Evolutionary conservation across 1,140 invertebrate genomes (phyloP).

Genomic region (Agraylea sexmaculata): DNA sequence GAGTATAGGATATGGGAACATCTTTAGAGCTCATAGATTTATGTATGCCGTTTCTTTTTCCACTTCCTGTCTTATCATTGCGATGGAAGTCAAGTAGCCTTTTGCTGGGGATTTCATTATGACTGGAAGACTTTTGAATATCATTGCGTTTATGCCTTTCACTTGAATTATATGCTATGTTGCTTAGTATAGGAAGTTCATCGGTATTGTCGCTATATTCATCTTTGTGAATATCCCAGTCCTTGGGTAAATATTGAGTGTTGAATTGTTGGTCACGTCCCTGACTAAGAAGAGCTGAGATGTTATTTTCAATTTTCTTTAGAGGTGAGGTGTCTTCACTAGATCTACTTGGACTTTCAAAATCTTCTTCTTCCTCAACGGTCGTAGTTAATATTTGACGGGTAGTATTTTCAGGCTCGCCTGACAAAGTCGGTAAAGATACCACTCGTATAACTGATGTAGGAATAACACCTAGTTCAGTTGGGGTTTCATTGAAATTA

Average conservation of each 20-base stretch:
- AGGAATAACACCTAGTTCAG: conserved; percentile 39
- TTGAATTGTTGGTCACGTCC: conserved; percentile 41
- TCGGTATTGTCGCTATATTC: conserved; percentile 41
- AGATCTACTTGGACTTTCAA: conserved; percentile 33
- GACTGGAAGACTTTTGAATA: conserved; percentile 45
- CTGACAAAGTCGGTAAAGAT: conserved; percentile 48
- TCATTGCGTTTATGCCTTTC: conserved; percentile 41
- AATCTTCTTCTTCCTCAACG: conserved; percentile 51
- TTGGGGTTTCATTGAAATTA: conserved; percentile 39
- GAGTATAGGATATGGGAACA: conserved; percentile 44
- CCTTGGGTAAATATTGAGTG: conserved; percentile 39
- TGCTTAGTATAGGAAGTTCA: conserved; percentile 38
- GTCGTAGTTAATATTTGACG: conserved; percentile 40
- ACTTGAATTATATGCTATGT: conserved; percentile 38
- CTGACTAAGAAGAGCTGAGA: conserved; percentile 46
- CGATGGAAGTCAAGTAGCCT: conserved; percentile 41
- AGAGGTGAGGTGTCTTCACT: conserved; percentile 45
- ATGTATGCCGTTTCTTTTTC: conserved; percentile 46
- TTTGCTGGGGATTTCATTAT: conserved; percentile 44
- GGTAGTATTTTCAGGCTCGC: conserved; percentile 36
- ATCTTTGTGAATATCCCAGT: conserved; percentile 44
- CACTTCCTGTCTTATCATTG: conserved; percentile 36
- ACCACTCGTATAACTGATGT: conserved; percentile 53
- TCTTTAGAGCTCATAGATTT: conserved; percentile 57
- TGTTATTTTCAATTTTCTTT: conserved; percentile 54